Base-by-base conservation (phyloP, 1,140 invertebrate species). In the Euura lappo region DNA sequence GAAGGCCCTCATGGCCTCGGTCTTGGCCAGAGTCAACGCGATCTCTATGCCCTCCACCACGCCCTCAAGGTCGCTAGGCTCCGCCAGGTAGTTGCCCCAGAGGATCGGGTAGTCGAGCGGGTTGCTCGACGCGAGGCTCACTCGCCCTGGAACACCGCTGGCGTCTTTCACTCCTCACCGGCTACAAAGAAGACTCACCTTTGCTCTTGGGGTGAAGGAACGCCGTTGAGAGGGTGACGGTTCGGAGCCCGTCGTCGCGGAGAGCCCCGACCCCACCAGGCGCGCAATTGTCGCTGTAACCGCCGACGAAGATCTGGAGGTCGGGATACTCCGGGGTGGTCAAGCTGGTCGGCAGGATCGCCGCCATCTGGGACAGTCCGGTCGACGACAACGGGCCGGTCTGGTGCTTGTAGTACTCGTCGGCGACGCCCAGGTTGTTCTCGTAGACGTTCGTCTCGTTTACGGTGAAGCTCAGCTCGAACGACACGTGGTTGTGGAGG, bases 311-410 rank as follows among this genome's bases (percentile, higher is more conserved):
- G 6, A 90, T 76, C 69, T 89, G 89, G 2, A 88, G 79, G 51
- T 87, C 84, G 4, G 86, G 86, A 76, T 81, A 72, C n/a, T 85
- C 80, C 0, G 86, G 80, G 13, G 89, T 87, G 0, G 91, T 90
- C 28, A 88, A 88, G 2, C 87, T 87, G 0, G 91, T 91, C 60
- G 91, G 88, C 3, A 92, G 78, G 60, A 91, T 88, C 1, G 88
- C 91, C 0, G 90, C 92, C 0, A 92, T 87, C 81, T 91, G 90
- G 2, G 89, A 89, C 75, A 92, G 72, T 85, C 93, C 94, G 6
- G 93, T 93, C 4, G 92, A 92, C 7, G 93, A 93, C 92, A 95
- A 92, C 0, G 95, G 89, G 6, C 94, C 94, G 82, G 93, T 77
- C 91, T 91, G 88, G 92, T 93, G 44, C 44, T n/a, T 4, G 0